Evolutionary conservation across 2,797 vertebrate genomes (phyloP).

Genomic region (Diglossa cyanea): DNA sequence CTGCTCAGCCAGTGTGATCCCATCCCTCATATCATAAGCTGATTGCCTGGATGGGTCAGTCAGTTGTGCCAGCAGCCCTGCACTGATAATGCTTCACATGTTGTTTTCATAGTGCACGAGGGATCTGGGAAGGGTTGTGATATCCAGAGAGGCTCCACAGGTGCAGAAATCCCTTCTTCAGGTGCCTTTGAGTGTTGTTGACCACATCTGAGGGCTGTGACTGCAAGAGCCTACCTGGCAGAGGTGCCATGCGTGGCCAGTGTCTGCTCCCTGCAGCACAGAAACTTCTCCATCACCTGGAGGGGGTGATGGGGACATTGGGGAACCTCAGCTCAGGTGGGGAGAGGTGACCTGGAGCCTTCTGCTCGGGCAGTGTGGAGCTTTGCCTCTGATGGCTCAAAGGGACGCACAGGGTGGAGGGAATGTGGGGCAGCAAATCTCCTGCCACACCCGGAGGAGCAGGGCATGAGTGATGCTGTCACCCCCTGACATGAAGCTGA

Average conservation of each 20-base stretch:
- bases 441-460: not conserved
- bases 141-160: not conserved
- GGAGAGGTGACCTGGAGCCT: not conserved
- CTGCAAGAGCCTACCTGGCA: not conserved
- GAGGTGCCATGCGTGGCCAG: accelerated
- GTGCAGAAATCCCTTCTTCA: not conserved
- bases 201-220: not conserved
- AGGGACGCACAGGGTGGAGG: not conserved
- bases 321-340: not conserved
- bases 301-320: not conserved
- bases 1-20: constrained; percentile 41
- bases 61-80: not conserved
- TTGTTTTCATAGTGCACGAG: not conserved
- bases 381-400: not conserved
- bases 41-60: constrained; percentile 48
- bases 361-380: not conserved
- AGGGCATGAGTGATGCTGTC: not conserved
- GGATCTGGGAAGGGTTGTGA: not conserved
- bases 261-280: accelerated
- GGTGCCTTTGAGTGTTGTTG: not conserved
- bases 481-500: accelerated
- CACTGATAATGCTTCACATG: not conserved
- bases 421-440: accelerated
- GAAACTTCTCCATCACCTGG: not conserved
- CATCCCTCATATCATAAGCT: constrained; percentile 53